Conservation (phyloP, 2,888 invertebrate genomes). For the Neoitamus cyanurus region DNA sequence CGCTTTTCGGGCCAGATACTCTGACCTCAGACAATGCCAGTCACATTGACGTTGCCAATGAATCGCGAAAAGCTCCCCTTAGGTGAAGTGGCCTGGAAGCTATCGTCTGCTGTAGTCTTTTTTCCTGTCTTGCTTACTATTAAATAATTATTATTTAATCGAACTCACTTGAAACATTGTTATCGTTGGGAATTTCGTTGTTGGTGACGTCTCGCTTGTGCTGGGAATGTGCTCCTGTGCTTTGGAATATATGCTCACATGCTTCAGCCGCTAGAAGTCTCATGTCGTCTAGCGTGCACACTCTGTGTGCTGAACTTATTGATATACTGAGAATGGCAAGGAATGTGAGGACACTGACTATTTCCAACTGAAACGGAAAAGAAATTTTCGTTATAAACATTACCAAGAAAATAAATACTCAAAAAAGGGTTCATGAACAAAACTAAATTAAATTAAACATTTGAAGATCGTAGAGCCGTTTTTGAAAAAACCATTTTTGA, state of each 20-base stretch:
- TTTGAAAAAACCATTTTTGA: too few species aligned
- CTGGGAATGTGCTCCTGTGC: slow-evolving; percentile 14
- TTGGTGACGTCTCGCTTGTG: slow-evolving; percentile 36
- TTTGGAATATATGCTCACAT: slow-evolving; percentile 46
- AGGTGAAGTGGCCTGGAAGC: background rate
- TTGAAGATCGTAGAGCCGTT: too few species aligned
- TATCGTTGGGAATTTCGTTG: slow-evolving; percentile 19
- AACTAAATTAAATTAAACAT: too few species aligned
- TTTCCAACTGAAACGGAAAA: slow-evolving; percentile 8
- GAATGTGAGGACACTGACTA: background rate
- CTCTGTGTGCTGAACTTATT: background rate
- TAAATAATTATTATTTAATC: background rate
- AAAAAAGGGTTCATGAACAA: too few species aligned
- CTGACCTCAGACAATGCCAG: slow-evolving; percentile 34
- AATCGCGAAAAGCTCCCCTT: slow-evolving; percentile 9
- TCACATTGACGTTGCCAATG: slow-evolving; percentile 25
- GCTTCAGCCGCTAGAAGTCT: slow-evolving; percentile 42
- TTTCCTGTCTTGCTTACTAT: background rate
- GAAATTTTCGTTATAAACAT: too few species aligned
- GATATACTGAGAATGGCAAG: background rate
- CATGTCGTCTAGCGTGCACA: slow-evolving; percentile 46
- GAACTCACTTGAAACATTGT: slow-evolving; percentile 7
- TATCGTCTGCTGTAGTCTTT: background rate
- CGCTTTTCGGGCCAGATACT: background rate
- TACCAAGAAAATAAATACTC: background rate